Evolutionary conservation across 2,797 vertebrate genomes (phyloP).

Genomic region (Phalanger gymnotis): DNA sequence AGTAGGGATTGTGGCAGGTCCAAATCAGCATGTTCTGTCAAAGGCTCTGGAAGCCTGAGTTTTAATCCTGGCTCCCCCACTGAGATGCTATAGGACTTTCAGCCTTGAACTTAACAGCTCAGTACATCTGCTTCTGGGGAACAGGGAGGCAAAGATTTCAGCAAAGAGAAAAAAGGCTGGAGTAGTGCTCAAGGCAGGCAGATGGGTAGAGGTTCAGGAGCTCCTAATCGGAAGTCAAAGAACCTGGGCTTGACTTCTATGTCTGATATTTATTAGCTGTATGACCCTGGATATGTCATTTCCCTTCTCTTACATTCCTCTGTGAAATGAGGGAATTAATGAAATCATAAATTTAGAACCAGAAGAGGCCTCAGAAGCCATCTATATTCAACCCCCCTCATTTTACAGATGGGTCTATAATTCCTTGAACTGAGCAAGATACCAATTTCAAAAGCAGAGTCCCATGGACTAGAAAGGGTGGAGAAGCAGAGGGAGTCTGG

Average conservation of each 20-base stretch:
- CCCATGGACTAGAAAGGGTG: neutral
- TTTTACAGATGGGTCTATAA: neutral
- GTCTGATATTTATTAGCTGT: neutral
- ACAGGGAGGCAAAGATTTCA: neutral
- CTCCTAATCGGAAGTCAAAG: neutral
- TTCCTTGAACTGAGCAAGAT: neutral
- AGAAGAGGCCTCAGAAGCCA: neutral
- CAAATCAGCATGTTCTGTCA: fast-evolving
- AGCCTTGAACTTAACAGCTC: neutral
- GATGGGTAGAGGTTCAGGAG: neutral
- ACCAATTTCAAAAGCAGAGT: neutral
- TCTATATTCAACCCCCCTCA: neutral
- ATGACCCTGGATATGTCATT: neutral
- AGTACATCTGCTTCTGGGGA: neutral
- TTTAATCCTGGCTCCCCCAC: too few species aligned
- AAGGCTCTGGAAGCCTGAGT: neutral
- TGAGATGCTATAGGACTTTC: neutral
- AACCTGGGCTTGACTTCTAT: neutral
- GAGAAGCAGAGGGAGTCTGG: neutral
- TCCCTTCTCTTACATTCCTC: neutral
- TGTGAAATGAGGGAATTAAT: neutral
- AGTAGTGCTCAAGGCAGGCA: neutral
- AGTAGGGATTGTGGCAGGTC: neutral
- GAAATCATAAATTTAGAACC: neutral
- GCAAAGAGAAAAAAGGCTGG: neutral